These are phyloP conservation scores for Lamellibrachia luymesi DNA, from an alignment of 1,140 invertebrate genomes.

Conservation along the genomic window DNA sequence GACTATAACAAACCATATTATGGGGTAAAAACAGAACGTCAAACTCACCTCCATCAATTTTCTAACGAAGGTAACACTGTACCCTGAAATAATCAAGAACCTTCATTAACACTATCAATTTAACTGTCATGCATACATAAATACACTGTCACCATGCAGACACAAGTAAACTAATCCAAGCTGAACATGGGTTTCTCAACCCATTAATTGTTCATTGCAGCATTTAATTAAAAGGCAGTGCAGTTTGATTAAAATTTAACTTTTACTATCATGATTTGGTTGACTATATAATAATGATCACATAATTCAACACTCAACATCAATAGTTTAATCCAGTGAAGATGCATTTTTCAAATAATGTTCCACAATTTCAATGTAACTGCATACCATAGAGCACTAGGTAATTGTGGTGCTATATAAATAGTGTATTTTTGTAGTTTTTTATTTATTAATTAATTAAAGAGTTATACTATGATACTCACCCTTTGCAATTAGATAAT, in stretches of 20 bases:
- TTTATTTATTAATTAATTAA: no score
- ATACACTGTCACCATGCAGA: neutral
- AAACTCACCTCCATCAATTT: slow-evolving; percentile 59
- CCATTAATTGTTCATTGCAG: no score
- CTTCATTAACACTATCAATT: slow-evolving; percentile 10
- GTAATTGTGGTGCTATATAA: no score
- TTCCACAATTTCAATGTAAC: neutral
- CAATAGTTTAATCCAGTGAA: neutral
- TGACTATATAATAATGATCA: neutral
- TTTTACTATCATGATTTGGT: neutral
- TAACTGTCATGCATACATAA: neutral
- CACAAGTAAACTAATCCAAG: no score
- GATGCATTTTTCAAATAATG: neutral
- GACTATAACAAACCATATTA: slow-evolving; percentile 18
- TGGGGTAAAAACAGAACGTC: slow-evolving; percentile 17
- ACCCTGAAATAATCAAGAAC: slow-evolving; percentile 47
- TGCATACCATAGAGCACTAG: no score
- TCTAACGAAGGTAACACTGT: slow-evolving; percentile 58
- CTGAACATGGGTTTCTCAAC: no score
- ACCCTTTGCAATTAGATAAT: slow-evolving; percentile 61
- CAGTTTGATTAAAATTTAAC: no score
- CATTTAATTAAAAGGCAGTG: no score
- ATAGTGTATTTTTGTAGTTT: no score
- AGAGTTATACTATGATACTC: neutral
- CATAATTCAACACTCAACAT: neutral